Conservation (phyloP, 1,140 invertebrate genomes). For the Caerostris extrusa region DNA sequence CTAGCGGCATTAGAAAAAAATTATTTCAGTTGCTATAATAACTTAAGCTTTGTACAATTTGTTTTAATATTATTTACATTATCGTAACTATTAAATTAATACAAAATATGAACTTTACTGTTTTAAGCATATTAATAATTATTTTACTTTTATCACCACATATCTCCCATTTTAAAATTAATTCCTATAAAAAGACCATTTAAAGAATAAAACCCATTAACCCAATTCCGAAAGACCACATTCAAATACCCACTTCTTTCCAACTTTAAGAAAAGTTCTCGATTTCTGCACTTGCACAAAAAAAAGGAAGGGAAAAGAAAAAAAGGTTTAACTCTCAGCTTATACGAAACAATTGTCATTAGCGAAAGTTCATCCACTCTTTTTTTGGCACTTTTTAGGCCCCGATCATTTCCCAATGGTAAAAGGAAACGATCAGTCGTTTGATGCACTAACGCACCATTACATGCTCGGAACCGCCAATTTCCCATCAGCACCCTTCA, state of each 20-base stretch:
- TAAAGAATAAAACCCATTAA: background rate
- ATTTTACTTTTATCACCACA: background rate
- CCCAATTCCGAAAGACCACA: background rate
- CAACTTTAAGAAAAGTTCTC: background rate
- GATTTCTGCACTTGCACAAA: background rate
- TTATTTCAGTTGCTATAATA: too few relatives aligned
- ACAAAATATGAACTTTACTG: too few relatives aligned
- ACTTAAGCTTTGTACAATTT: too few relatives aligned
- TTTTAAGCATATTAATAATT: too few relatives aligned
- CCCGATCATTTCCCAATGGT: slow-evolving; percentile 1
- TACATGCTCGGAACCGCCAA: slow-evolving; percentile 61
- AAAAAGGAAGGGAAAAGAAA: background rate
- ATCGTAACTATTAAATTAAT: too few relatives aligned
- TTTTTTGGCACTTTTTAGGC: slow-evolving; percentile 33
- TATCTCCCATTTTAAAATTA: background rate
- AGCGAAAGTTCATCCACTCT: slow-evolving; percentile 37
- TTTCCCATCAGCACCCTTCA: slow-evolving; percentile 66
- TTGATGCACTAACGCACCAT: slow-evolving; percentile 61
- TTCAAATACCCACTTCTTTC: background rate
- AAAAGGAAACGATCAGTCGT: slow-evolving; percentile 39
- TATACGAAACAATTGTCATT: slow-evolving; percentile 51
- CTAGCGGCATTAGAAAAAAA: too few relatives aligned
- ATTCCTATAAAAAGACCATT: background rate
- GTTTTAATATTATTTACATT: too few relatives aligned
- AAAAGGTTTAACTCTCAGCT: background rate